phyloP scores from a whole-genome alignment of 2,797 vertebrate species.

The Taeniopygia guttata region DNA sequence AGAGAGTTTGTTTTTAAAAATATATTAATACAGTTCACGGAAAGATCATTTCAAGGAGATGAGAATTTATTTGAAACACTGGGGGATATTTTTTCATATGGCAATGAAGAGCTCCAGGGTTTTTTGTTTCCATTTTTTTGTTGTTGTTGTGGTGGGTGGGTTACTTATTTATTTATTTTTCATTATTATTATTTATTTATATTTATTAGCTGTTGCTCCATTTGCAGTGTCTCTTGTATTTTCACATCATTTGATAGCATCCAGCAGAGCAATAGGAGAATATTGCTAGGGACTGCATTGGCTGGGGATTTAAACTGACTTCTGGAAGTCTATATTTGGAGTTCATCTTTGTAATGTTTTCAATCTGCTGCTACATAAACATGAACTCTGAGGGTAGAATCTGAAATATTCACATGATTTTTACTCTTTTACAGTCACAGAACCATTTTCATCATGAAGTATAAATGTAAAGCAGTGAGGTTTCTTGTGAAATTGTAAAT shows the following conservation, averaged over 20 bases:
- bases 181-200: neutral
- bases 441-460: neutral
- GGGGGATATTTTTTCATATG: slow-evolving; percentile 6
- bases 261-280: slow-evolving; percentile 23
- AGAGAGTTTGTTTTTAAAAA: neutral
- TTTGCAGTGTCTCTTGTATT: slow-evolving; percentile 27
- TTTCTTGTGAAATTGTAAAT: neutral
- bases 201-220: neutral
- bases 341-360: slow-evolving; percentile 5
- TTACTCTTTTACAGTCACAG: neutral
- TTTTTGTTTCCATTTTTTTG: neutral
- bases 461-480: neutral
- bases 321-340: neutral
- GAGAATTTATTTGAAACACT: slow-evolving; percentile 41
- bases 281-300: slow-evolving; percentile 23
- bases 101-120: neutral
- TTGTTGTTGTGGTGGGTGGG: neutral
- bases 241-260: slow-evolving; percentile 28
- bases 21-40: neutral
- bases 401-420: slow-evolving; percentile 1
- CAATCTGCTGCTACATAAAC: neutral
- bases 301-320: slow-evolving; percentile 23
- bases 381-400: neutral
- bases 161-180: neutral
- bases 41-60: slow-evolving; percentile 28